Evolutionary conservation across 2,888 invertebrate species (phyloP), one percentile per base, ranked within the genome.

Genomic region (Cremastinae sp.): DNA sequence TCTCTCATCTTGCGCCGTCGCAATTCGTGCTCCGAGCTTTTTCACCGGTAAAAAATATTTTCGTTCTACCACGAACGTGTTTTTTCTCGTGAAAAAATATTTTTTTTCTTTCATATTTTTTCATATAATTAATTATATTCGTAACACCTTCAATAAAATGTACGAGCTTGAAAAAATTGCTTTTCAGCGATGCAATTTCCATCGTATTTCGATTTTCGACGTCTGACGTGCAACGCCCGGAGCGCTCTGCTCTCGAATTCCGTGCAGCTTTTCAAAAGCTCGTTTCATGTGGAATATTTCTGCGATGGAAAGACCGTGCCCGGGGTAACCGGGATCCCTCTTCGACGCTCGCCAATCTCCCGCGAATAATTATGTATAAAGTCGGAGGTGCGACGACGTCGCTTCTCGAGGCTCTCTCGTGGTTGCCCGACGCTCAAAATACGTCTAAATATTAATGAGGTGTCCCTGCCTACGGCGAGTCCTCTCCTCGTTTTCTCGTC

Each of bases 381-480:
- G 87, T 85, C 85, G 85, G 79, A 81, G 81, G 79, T 78, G 76
- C 79, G 59, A 72, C 39, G 75, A 22, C 43, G 74, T 75, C 77
- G 80, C 71, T 72, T 59, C 73, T 77, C 65, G 75, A 81, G 83
- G 80, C 80, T 66, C 74, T 73, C 68, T 74, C 66, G 74, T 78
- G 77, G 74, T 79, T 75, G 71, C 69, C 81, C 81, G 83, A 82
- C 82, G 84, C 81, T 86, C 86, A 84, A 87, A 88, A 88, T 88
- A 87, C 87, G 88, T 89, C 88, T 89, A 89, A 88, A 89, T 89
- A 89, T 89, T 88, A 89, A 89, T 88, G 88, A 88, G 87, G 84
- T 87, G 87, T 88, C 87, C 87, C 84, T 85, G 87, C 87, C 87
- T 86, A 85, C 83, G 86, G 88, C 86, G 80, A 80, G 75, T 74